A percentile compares a stretch with the other conserved stretches of the same genome.
Conservation (phyloP, 2,888 invertebrate species). For the Lissonota sp. region DNA sequence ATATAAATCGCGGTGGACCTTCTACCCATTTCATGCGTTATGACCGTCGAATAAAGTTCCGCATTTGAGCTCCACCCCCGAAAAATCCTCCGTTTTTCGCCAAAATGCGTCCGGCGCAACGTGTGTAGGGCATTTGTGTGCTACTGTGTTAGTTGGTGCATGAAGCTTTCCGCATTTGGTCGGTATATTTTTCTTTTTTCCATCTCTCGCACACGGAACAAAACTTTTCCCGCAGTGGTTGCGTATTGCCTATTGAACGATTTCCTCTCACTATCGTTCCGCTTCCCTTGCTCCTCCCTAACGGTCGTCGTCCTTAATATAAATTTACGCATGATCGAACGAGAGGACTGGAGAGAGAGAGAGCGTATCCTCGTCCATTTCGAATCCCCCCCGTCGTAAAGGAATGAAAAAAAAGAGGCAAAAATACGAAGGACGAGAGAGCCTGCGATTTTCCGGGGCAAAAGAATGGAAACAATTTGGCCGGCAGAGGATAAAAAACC, state of each 20-base stretch:
- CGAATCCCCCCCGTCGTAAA: constrained; percentile 32
- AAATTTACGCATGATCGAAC: constrained; percentile 63
- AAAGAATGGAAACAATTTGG: constrained; percentile 61
- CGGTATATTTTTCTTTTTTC: constrained; percentile 18
- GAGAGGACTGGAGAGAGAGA: constrained; percentile 1
- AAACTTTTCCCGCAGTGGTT: constrained; percentile 25
- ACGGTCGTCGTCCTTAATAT: constrained; percentile 40
- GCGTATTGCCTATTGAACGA: constrained; percentile 54
- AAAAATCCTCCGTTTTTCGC: constrained; percentile 43
- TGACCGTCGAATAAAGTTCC: constrained; percentile 73
- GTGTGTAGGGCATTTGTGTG: not conserved
- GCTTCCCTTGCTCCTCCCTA: not conserved
- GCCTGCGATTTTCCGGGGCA: constrained; percentile 49
- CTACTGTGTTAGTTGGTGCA: constrained; percentile 53
- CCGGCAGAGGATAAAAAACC: constrained; percentile 25
- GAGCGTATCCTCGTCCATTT: constrained; percentile 11
- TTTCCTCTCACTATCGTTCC: constrained; percentile 39
- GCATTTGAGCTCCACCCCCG: constrained; percentile 60
- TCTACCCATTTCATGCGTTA: constrained; percentile 71
- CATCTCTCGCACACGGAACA: not conserved
- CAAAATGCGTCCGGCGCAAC: constrained; percentile 38
- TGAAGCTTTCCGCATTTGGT: constrained; percentile 55
- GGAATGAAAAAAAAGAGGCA: constrained; percentile 20
- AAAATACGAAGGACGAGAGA: constrained; percentile 1
- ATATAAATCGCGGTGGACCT: constrained; percentile 6